Evolutionary conservation across 1,140 invertebrate genomes (phyloP).

Genomic region (Oreohelix idahoensis): DNA sequence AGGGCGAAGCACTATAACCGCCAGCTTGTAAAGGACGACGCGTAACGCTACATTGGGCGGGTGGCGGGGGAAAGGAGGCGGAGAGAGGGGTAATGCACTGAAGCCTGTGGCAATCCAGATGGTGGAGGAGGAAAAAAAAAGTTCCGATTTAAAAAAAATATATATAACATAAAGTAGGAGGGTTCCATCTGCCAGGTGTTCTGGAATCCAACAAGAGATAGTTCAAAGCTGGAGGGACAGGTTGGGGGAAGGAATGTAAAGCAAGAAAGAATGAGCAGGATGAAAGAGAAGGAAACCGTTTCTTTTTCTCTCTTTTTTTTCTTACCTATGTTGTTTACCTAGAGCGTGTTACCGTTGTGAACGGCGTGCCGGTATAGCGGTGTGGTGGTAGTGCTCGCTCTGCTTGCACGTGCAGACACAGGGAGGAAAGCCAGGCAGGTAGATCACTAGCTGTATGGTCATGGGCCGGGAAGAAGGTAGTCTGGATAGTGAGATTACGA

Average conservation of each 20-base stretch:
- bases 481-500: not conserved
- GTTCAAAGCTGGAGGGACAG: not conserved
- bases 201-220: not conserved
- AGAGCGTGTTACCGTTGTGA: not conserved
- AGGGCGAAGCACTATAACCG: not conserved
- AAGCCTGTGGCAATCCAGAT: not conserved
- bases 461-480: not conserved
- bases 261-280: not conserved
- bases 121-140: not conserved
- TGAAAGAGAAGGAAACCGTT: not conserved
- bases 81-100: not conserved
- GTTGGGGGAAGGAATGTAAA: not conserved
- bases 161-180: too few relatives aligned
- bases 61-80: not conserved
- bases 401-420: not conserved
- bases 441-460: not conserved
- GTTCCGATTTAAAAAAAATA: too few relatives aligned
- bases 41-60: not conserved
- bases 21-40: not conserved
- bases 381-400: not conserved
- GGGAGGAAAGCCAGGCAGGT: not conserved
- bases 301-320: not conserved
- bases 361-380: not conserved
- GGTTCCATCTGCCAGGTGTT: not conserved
- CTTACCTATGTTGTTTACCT: not conserved